Evolutionary conservation across 2,888 invertebrate species (phyloP).

Genomic region (Sipha maydis): DNA sequence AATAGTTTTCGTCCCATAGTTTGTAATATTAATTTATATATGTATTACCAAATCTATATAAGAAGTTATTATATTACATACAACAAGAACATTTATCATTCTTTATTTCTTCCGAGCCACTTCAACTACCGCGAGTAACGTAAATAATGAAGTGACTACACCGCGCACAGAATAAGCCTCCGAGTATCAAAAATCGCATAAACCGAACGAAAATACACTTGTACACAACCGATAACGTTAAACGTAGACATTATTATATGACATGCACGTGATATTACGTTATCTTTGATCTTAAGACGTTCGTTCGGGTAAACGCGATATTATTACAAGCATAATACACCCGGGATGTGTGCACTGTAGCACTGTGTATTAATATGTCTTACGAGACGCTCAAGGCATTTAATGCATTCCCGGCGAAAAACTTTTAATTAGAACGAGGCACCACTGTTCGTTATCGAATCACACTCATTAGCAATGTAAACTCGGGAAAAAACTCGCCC

Average conservation of each 20-base stretch:
- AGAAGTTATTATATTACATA: no score
- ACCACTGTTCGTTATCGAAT: not conserved
- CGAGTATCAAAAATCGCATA: not conserved
- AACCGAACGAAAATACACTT: not conserved
- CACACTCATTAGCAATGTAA: not conserved
- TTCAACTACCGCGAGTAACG: not conserved
- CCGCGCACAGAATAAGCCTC: not conserved
- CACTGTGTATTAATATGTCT: not conserved
- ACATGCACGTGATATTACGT: not conserved
- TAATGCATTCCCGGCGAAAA: not conserved
- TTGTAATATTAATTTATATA: no score
- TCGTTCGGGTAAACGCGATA: not conserved
- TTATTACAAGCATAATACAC: not conserved
- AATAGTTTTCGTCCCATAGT: no score
- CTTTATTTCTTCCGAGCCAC: no score
- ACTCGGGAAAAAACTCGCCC: no score
- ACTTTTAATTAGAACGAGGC: not conserved
- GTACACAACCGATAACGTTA: not conserved
- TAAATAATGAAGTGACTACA: not conserved
- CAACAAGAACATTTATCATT: no score
- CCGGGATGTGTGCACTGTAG: not conserved
- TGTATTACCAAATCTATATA: no score
- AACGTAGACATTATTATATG: not conserved
- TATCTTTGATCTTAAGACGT: not conserved
- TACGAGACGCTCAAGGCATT: not conserved